Evolutionary conservation across 2,888 invertebrate genomes (phyloP).

Genomic region (Pachydiplax longipennis): DNA sequence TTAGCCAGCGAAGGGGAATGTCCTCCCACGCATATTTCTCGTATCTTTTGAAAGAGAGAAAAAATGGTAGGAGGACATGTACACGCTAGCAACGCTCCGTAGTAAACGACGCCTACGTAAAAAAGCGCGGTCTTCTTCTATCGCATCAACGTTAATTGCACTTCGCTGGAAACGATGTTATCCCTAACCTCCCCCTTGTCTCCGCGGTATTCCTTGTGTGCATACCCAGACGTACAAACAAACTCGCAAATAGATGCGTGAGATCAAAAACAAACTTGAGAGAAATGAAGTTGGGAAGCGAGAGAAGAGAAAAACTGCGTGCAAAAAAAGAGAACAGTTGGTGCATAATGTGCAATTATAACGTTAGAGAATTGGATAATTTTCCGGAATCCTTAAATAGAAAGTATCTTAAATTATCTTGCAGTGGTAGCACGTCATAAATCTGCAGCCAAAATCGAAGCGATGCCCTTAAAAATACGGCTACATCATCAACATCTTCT

Average conservation of each 20-base stretch:
- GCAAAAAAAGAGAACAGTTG: neutral
- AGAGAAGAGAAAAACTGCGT: neutral
- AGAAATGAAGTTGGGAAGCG: too few relatives aligned
- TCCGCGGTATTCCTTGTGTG: neutral
- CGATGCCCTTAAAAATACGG: too few relatives aligned
- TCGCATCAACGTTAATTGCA: constrained; percentile 3
- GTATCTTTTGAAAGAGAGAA: constrained; percentile 10
- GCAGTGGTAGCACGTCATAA: too few relatives aligned
- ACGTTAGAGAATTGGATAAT: too few relatives aligned
- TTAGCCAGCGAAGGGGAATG: neutral
- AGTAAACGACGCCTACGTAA: neutral
- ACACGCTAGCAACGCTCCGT: neutral
- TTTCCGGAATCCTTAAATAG: too few relatives aligned
- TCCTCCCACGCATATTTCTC: constrained; percentile 37
- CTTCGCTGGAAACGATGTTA: neutral
- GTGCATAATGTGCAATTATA: too few relatives aligned
- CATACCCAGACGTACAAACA: neutral
- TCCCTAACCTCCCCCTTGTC: neutral
- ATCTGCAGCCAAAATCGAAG: too few relatives aligned
- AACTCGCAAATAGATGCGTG: too few relatives aligned
- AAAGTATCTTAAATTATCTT: too few relatives aligned
- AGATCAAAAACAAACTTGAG: too few relatives aligned
- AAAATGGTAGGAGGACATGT: neutral
- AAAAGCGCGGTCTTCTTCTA: neutral
- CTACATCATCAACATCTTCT: too few relatives aligned